phyloP scores from a whole-genome alignment of 2,888 invertebrate species.

The Eupithecia exiguata region DNA sequence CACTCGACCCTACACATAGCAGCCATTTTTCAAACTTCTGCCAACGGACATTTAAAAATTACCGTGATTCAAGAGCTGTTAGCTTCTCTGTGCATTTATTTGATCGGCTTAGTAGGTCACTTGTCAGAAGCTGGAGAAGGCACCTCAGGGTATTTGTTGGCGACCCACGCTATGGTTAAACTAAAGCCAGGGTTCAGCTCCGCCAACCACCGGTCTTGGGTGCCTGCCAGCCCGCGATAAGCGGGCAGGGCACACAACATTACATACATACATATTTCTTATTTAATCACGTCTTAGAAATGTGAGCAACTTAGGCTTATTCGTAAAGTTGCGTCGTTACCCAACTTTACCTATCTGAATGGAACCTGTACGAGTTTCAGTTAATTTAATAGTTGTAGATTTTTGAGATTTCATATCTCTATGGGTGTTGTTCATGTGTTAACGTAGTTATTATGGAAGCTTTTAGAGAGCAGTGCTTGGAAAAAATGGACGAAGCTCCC shows the following conservation, averaged over 20 bases:
- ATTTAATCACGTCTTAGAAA: constrained; percentile 49
- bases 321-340: constrained; percentile 34
- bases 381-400: constrained; percentile 29
- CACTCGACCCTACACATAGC: too few relatives aligned
- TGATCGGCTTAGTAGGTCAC: constrained; percentile 30
- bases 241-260: constrained; percentile 54
- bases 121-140: constrained; percentile 35
- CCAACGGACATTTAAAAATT: too few relatives aligned
- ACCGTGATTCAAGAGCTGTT: neutral
- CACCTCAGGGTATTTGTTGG: constrained; percentile 57
- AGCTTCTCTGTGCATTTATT: constrained; percentile 12
- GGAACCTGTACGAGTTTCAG: constrained; percentile 31
- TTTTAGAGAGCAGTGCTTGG: neutral
- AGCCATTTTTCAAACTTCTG: neutral
- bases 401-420: constrained; percentile 25
- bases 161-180: constrained; percentile 60
- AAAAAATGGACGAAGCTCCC: neutral
- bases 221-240: constrained; percentile 63
- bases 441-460: neutral
- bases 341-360: constrained; percentile 32
- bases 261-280: constrained; percentile 59
- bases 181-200: constrained; percentile 53
- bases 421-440: constrained; percentile 25
- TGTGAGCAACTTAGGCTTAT: constrained; percentile 37
- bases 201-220: constrained; percentile 53